phyloP scores from a whole-genome alignment of 2,113 vertebrate species.

The Melanocharis versteri region DNA sequence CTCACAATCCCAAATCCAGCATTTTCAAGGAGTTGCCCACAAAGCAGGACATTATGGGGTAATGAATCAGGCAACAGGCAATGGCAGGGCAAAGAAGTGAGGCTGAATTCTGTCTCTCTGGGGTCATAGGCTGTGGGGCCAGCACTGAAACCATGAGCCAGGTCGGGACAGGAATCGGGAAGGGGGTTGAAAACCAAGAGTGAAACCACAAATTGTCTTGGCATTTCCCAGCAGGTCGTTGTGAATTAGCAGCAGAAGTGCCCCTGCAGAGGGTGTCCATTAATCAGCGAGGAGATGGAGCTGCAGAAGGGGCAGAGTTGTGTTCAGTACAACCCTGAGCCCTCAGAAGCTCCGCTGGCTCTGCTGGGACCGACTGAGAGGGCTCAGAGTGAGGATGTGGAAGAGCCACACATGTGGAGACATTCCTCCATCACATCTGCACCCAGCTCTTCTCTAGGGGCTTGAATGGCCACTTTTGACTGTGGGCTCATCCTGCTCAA shows the following conservation, averaged over 20 bases:
- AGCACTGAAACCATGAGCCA: neutral
- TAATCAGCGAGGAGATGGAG: neutral
- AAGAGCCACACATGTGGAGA: neutral
- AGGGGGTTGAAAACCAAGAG: neutral
- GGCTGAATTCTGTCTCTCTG: neutral
- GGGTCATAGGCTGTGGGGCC: neutral
- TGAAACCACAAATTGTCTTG: neutral
- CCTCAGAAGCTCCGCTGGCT: neutral
- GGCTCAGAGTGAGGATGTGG: neutral
- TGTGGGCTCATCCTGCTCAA: neutral
- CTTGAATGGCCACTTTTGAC: neutral
- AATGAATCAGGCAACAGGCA: neutral
- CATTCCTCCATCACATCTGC: neutral
- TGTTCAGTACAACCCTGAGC: neutral
- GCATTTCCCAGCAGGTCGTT: neutral
- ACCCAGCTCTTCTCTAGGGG: neutral
- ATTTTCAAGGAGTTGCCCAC: neutral
- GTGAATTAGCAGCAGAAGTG: neutral
- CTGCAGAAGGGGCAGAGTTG: neutral
- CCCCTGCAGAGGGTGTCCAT: neutral
- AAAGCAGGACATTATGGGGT: accelerated
- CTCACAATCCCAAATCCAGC: neutral
- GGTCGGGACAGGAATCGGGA: accelerated
- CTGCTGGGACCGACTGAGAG: neutral
- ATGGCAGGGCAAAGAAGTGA: neutral